Evolutionary conservation across 2,888 invertebrate genomes (phyloP), one percentile per base, ranked within the genome.

Genomic region (Tortricodes alternella): DNA sequence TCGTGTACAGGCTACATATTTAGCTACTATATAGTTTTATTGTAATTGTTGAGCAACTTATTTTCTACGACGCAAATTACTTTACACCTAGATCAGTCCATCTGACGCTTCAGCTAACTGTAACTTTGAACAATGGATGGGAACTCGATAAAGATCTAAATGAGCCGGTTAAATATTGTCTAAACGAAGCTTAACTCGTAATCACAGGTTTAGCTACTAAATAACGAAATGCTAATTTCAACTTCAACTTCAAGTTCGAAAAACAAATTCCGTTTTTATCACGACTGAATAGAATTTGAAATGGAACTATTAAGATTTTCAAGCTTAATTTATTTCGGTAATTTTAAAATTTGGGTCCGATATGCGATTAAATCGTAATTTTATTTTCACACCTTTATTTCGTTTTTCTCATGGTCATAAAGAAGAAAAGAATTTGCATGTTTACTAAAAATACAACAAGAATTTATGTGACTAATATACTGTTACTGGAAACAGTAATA

Each of bases 101-200:
- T 29, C 58, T 37, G 41, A 46, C 41, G 32, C 43, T 49, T 44
- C 23, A 48, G 27, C 38, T 59, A 59, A 59, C 59, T 59, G 59
- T 59, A 56, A 64, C 61, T 29, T 29, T 21, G 57, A 69, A 75
- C 76, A 75, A 75, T 76, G 72, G 74, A 65, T 71, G 75, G 70
- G 71, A 69, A 71, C 39, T 58, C 8, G 71, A 75, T 75, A 66
- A 53, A 34, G 59, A 76, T 76, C 76, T 74, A 68, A 80, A 80
- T 80, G 78, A 79, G 75, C 63, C 70, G 66, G 63, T 73, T 70
- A 69, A 73, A 74, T 73, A 70, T 74, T 71, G 68, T 72, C 65
- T 65, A 67, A 70, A 69, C 65, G 69, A 66, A 65, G 67, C 67
- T 68, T 64, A 51, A 61, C 48, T 39, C 50, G 58, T 61, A 59